Evolutionary conservation across 2,888 invertebrate genomes (phyloP).

Genomic region (Lomographa bimaculata): DNA sequence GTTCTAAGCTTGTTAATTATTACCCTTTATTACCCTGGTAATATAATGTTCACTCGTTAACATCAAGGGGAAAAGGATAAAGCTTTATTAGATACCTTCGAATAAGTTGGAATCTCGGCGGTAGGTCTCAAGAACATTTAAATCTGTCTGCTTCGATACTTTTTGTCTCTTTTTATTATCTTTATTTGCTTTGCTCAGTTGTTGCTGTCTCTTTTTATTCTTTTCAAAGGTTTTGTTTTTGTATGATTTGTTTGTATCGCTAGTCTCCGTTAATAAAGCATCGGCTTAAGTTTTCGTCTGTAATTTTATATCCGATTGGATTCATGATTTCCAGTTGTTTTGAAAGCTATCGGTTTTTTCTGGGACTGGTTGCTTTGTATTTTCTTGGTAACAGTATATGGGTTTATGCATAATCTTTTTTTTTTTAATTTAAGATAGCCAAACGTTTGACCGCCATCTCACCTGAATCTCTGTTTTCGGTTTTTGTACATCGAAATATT

Average conservation of each 20-base stretch:
- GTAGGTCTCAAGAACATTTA: constrained; percentile 68
- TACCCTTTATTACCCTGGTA: constrained; percentile 7
- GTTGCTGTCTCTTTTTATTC: constrained; percentile 49
- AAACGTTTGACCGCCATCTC: no score
- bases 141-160: constrained; percentile 26
- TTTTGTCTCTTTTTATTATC: constrained; percentile 31
- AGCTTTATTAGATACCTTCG: constrained; percentile 9
- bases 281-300: constrained; percentile 21
- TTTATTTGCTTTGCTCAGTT: constrained; percentile 53
- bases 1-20: constrained; percentile 13
- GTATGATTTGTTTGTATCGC: constrained; percentile 39
- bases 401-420: no score
- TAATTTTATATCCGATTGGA: constrained; percentile 7
- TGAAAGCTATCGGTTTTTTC: no score
- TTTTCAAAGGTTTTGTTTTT: constrained; percentile 32
- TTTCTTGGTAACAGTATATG: no score
- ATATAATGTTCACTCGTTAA: constrained; percentile 7
- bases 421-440: no score
- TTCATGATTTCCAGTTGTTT: background rate
- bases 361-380: no score
- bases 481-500: no score
- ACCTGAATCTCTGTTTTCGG: no score
- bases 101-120: constrained; percentile 36
- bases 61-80: constrained; percentile 3
- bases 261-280: constrained; percentile 34